Percentiles rank a stretch among this genome's conserved stretches.
phyloP scores from a whole-genome alignment of 1,140 invertebrate species.

The Drosophila chauvacae region DNA sequence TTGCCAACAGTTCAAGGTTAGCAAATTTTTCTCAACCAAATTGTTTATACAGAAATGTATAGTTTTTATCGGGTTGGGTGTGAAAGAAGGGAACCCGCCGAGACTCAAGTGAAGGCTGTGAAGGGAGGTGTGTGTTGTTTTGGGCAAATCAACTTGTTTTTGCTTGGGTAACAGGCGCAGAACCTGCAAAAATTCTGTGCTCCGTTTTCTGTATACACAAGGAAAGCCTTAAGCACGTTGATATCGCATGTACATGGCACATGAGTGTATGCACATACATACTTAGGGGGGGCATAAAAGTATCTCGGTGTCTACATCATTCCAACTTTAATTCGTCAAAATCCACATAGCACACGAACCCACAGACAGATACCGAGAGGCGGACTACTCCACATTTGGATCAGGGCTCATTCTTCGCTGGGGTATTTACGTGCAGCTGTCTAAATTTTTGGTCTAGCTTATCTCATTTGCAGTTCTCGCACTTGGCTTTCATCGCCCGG shows the following conservation, averaged over 20 bases:
- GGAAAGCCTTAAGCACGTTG: slow-evolving; percentile 26
- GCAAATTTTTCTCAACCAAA: slow-evolving; percentile 35
- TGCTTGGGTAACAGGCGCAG: slow-evolving; percentile 62
- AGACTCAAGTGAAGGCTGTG: too few species aligned
- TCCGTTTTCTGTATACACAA: slow-evolving; percentile 28
- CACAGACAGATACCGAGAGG: slow-evolving; percentile 16
- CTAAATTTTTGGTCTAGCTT: slow-evolving; percentile 30
- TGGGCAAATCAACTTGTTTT: slow-evolving; percentile 24
- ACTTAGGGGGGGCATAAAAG: slow-evolving; percentile 23
- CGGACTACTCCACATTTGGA: slow-evolving; percentile 10
- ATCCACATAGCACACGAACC: slow-evolving; percentile 54
- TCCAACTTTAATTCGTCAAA: slow-evolving; percentile 58
- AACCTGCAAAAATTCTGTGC: slow-evolving; percentile 51
- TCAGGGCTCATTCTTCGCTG: slow-evolving; percentile 1
- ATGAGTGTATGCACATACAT: slow-evolving; percentile 6
- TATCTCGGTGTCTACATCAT: slow-evolving; percentile 19
- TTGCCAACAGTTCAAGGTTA: slow-evolving; percentile 77
- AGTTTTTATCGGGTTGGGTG: slow-evolving; percentile 42
- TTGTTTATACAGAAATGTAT: slow-evolving; percentile 41
- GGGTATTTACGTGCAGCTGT: slow-evolving; percentile 38
- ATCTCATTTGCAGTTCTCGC: slow-evolving; percentile 21
- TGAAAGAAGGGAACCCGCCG: background rate
- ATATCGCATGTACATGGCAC: slow-evolving; percentile 36
- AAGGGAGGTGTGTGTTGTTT: background rate
- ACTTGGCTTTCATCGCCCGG: slow-evolving; percentile 26